Evolutionary conservation across 2,113 vertebrate species (phyloP).

Genomic region (Caranx melampygus): DNA sequence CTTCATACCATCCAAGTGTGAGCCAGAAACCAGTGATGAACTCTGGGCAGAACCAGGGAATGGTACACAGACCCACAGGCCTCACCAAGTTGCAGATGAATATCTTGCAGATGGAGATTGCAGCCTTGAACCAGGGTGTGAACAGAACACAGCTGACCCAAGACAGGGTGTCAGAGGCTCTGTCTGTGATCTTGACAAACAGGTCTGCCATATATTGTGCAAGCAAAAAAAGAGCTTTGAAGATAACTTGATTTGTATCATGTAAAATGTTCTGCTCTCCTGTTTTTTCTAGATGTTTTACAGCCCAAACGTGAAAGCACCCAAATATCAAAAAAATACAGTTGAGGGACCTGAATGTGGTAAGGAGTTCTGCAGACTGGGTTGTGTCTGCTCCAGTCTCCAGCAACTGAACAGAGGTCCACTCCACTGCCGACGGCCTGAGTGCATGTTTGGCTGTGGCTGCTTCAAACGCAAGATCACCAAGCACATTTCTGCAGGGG

Average conservation of each 20-base stretch:
- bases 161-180: conserved; percentile 86
- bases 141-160: conserved; percentile 87
- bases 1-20: not conserved
- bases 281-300: conserved; percentile 49
- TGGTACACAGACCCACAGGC: conserved; percentile 61
- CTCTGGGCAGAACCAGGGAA: conserved; percentile 72
- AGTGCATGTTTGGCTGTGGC: conserved; percentile 93
- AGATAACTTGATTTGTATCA: not conserved
- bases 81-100: conserved; percentile 82
- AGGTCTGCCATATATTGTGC: conserved; percentile 76
- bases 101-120: conserved; percentile 86
- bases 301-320: not conserved
- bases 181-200: conserved; percentile 88
- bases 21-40: not conserved
- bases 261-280: not conserved
- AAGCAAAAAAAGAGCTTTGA: not conserved
- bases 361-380: conserved; percentile 90
- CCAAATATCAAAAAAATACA: conserved; percentile 67
- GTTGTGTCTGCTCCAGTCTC: conserved; percentile 93
- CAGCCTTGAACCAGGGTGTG: conserved; percentile 85
- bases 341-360: conserved; percentile 82
- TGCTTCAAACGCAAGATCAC: conserved; percentile 89
- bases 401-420: conserved; percentile 78
- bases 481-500: conserved; percentile 75
- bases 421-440: conserved; percentile 88